Percentiles rank a stretch among this genome's conserved stretches.
phyloP scores from a whole-genome alignment of 2,113 vertebrate species.

The Podarcis raffonei region DNA sequence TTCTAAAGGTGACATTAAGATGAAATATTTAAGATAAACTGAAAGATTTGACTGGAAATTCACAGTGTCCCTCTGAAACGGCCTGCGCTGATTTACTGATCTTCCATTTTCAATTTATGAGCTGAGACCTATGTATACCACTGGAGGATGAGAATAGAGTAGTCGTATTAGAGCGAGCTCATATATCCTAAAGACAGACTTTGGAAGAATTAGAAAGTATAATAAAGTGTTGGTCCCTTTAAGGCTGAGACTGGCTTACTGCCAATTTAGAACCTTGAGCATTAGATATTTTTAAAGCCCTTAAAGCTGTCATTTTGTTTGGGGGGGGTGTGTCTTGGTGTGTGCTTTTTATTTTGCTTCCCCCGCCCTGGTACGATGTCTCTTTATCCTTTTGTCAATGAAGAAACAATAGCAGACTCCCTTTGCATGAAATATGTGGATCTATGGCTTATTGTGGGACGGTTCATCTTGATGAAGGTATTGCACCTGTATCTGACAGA shows the following conservation, averaged over 20 bases:
- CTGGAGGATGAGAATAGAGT: slow-evolving; percentile 84
- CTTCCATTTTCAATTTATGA: slow-evolving; percentile 86
- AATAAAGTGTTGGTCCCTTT: slow-evolving; percentile 84
- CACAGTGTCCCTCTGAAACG: slow-evolving; percentile 81
- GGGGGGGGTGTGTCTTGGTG: background rate
- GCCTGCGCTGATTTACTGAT: slow-evolving; percentile 82
- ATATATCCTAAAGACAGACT: slow-evolving; percentile 87
- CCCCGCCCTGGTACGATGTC: slow-evolving; percentile 42
- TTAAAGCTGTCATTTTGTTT: slow-evolving; percentile 77
- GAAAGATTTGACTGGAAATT: slow-evolving; percentile 83
- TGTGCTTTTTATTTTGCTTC: background rate
- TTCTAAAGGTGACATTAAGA: slow-evolving; percentile 84
- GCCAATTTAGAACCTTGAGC: slow-evolving; percentile 77
- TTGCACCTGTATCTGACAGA: background rate
- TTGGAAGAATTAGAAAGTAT: slow-evolving; percentile 86
- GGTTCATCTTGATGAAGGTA: background rate
- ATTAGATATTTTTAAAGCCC: slow-evolving; percentile 82
- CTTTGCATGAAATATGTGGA: slow-evolving; percentile 43
- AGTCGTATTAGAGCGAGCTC: slow-evolving; percentile 85
- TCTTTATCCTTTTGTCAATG: slow-evolving; percentile 76
- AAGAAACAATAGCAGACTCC: slow-evolving; percentile 70
- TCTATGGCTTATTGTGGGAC: background rate
- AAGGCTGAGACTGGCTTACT: slow-evolving; percentile 76
- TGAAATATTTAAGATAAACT: slow-evolving; percentile 88
- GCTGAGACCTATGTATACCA: slow-evolving; percentile 83